Evolutionary conservation across 2,797 vertebrate species (phyloP).

Genomic region (Champsocephalus esox): DNA sequence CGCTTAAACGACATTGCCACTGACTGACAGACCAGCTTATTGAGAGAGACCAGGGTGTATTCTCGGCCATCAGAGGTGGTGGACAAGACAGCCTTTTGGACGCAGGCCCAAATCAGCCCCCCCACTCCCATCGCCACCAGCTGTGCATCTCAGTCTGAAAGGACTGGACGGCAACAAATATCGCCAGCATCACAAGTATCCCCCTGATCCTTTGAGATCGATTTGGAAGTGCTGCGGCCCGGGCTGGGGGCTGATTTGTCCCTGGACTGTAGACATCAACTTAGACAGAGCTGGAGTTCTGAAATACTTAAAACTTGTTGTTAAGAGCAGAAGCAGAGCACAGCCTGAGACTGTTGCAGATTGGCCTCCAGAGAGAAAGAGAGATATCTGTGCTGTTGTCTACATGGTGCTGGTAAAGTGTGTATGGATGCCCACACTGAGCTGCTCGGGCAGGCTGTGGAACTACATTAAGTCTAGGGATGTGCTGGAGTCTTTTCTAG

Average conservation of each 20-base stretch:
- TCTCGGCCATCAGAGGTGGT: constrained; percentile 77
- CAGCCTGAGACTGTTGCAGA: constrained; percentile 79
- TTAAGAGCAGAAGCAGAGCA: constrained; percentile 72
- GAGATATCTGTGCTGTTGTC: constrained; percentile 80
- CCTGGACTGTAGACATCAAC: constrained; percentile 76
- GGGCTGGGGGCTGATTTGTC: constrained; percentile 69
- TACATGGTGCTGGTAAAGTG: constrained; percentile 82
- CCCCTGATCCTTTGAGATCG: constrained; percentile 49
- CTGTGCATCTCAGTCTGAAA: constrained; percentile 52
- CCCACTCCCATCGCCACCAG: constrained; percentile 32
- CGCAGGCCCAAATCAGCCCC: constrained; percentile 72
- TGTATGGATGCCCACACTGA: constrained; percentile 75
- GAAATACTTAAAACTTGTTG: constrained; percentile 57
- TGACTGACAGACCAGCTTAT: constrained; percentile 85
- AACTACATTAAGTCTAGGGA: constrained; percentile 78
- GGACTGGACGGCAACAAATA: constrained; percentile 43
- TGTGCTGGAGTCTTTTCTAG: constrained; percentile 72
- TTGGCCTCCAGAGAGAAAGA: constrained; percentile 62
- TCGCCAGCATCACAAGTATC: constrained; percentile 32
- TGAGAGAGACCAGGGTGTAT: constrained; percentile 83
- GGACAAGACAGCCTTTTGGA: constrained; percentile 78
- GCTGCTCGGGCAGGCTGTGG: constrained; percentile 74
- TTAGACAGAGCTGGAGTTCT: constrained; percentile 74
- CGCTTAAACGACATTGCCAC: constrained; percentile 86
- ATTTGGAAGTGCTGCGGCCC: constrained; percentile 52